Evolutionary conservation across 2,888 invertebrate genomes (phyloP).

Genomic region (Falcaria lacertinaria): DNA sequence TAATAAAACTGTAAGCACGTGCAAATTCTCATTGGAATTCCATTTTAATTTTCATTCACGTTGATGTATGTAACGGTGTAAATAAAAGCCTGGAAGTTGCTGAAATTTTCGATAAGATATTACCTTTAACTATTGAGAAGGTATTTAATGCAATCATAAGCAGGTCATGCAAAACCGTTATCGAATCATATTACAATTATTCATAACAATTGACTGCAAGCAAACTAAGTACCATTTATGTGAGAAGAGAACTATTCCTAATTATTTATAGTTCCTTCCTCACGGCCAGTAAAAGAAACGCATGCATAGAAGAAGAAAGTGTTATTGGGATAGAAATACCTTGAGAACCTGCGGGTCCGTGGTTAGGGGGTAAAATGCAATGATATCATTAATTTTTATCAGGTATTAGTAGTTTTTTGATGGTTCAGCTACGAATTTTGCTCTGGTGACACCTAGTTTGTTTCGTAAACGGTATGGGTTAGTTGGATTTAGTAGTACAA

Average conservation of each 20-base stretch:
- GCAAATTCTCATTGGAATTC: slow-evolving; percentile 36
- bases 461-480: slow-evolving; percentile 36
- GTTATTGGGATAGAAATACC: slow-evolving; percentile 78
- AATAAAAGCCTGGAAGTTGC: slow-evolving; percentile 20
- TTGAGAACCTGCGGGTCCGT: slow-evolving; percentile 81
- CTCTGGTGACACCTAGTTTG: slow-evolving; percentile 67
- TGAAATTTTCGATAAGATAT: slow-evolving; percentile 12
- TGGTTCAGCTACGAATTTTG: slow-evolving; percentile 49
- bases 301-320: slow-evolving; percentile 74
- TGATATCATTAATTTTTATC: slow-evolving; percentile 71
- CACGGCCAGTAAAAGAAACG: slow-evolving; percentile 40
- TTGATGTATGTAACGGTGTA: slow-evolving; percentile 18
- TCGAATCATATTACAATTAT: slow-evolving; percentile 19
- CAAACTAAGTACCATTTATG: slow-evolving; percentile 45
- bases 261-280: slow-evolving; percentile 22
- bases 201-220: slow-evolving; percentile 44
- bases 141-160: slow-evolving; percentile 18
- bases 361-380: slow-evolving; percentile 77
- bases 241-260: slow-evolving; percentile 32
- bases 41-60: slow-evolving; percentile 22
- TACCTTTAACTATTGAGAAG: slow-evolving; percentile 15
- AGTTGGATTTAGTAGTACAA: slow-evolving; percentile 36
- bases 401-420: slow-evolving; percentile 47
- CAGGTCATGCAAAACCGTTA: slow-evolving; percentile 51
- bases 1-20: slow-evolving; percentile 51